A percentile compares a stretch with the other conserved stretches of the same genome.
These are phyloP conservation scores for Rhinella marina DNA, from an alignment of 2,797 vertebrate species.

Conservation along the genomic window DNA sequence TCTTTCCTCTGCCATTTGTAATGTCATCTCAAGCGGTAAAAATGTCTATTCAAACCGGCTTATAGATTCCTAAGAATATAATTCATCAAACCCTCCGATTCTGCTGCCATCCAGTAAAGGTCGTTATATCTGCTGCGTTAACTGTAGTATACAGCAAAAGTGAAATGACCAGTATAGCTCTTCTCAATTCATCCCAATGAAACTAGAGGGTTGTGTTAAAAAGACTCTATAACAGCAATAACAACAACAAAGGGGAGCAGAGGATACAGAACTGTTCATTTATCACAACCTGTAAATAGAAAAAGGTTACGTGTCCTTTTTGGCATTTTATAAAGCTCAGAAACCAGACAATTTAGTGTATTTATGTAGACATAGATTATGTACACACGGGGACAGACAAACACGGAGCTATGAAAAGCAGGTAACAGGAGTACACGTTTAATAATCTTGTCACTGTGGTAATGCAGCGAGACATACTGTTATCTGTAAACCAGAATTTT, in stretches of 20 bases:
- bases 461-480: slow-evolving; percentile 12
- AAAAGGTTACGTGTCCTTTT: slow-evolving; percentile 68
- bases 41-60: slow-evolving; percentile 14
- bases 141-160: slow-evolving; percentile 77
- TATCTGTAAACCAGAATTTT: slow-evolving; percentile 25
- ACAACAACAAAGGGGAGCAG: slow-evolving; percentile 77
- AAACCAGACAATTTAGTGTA: slow-evolving; percentile 63
- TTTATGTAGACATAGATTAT: slow-evolving; percentile 47
- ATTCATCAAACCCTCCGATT: slow-evolving; percentile 27
- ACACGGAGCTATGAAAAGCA: not conserved
- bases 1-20: not conserved
- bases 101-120: slow-evolving; percentile 73
- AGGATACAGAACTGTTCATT: slow-evolving; percentile 81
- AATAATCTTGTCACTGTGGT: slow-evolving; percentile 9
- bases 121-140: slow-evolving; percentile 60
- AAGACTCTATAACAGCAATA: slow-evolving; percentile 55
- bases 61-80: slow-evolving; percentile 11
- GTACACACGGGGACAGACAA: slow-evolving; percentile 53
- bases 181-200: slow-evolving; percentile 82
- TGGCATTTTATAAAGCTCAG: slow-evolving; percentile 79
- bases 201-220: slow-evolving; percentile 78
- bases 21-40: not conserved
- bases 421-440: slow-evolving; percentile 58
- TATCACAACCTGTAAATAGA: slow-evolving; percentile 42
- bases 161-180: slow-evolving; percentile 80